Base-by-base conservation (phyloP, 1,140 invertebrate species). In the Hycleus cichorii region DNA sequence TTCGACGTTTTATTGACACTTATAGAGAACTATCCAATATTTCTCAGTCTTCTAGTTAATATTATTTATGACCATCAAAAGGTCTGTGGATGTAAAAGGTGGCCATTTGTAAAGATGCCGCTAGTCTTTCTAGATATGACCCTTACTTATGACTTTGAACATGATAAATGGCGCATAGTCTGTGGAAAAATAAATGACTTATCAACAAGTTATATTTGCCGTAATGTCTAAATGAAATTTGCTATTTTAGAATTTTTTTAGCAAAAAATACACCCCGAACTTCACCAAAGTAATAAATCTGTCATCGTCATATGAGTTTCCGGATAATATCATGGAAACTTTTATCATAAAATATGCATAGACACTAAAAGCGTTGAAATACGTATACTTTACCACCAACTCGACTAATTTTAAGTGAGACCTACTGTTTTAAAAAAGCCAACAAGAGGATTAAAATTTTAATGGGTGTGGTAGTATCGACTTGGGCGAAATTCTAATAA, bases 201-300 rank as follows among this genome's bases (percentile, higher is more conserved):
- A 52, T 42, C 49, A 43, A 52, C 49, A 43, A 52, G 49, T 52
- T 43, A 52, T 42, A 43, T 4, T 18, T 51, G 32, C 3, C 7
- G 12, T 18, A 18, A 38, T 39, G 39, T 9, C 46, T 10, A 24
- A 25, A 12, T 11, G 27, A 25, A 24, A 40, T 11, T 51, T 52
- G 9, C 42, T 25, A 12, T 24, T 32, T 32, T 32, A 32, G 4
- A 32, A 32, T 7, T 7, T 18, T 18, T 18, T 18, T 18, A 18
- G 1, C 18, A 18, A 18, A 18, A 18, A 18, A 18, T 18, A 18
- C 18, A 18, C 18, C 12, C 1, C 18, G 18, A 18, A 18, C 18
- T 32, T 32, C 3, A 0, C 32, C 2, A 4, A 24, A 32, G 3
- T 48, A 48, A 48, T 48, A 48, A 48, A 48, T 48, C 18, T 48